Evolutionary conservation across 2,113 vertebrate genomes (phyloP).

Genomic region (Circaetus gallicus): DNA sequence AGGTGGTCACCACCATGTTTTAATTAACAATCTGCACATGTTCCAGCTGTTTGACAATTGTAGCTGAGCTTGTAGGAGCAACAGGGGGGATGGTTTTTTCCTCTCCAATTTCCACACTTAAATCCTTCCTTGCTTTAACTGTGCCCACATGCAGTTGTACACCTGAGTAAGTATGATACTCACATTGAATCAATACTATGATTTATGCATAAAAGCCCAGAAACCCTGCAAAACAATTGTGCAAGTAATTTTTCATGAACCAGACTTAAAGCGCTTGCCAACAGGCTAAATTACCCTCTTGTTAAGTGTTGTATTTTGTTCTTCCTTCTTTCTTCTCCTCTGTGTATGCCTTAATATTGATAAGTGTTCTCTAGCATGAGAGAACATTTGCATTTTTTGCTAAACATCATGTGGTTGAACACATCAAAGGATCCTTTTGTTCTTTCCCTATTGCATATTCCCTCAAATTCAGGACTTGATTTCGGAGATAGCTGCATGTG

Average conservation of each 20-base stretch:
- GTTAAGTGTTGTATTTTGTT: constrained; percentile 68
- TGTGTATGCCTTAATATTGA: constrained; percentile 71
- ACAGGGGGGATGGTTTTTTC: background rate
- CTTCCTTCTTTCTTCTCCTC: constrained; percentile 69
- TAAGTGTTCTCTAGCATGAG: constrained; percentile 52
- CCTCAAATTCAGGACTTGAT: background rate
- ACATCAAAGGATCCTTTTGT: constrained; percentile 66
- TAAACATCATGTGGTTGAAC: background rate
- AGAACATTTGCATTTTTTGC: constrained; percentile 67
- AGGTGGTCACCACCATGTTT: background rate
- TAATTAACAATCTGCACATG: background rate
- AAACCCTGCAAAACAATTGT: constrained; percentile 45
- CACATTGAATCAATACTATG: constrained; percentile 36
- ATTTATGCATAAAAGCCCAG: constrained; percentile 62
- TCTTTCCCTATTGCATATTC: background rate
- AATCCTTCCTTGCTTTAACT: background rate
- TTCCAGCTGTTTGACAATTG: constrained; percentile 5
- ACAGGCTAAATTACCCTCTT: constrained; percentile 69
- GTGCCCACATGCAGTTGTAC: constrained; percentile 12
- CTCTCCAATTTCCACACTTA: constrained; percentile 14
- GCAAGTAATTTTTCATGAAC: constrained; percentile 66
- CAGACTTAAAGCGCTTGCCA: constrained; percentile 64
- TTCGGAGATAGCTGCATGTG: background rate
- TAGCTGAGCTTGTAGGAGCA: background rate
- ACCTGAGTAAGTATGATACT: constrained; percentile 45